Evolutionary conservation across 2,888 invertebrate genomes (phyloP).

Genomic region (Diploptera punctata): DNA sequence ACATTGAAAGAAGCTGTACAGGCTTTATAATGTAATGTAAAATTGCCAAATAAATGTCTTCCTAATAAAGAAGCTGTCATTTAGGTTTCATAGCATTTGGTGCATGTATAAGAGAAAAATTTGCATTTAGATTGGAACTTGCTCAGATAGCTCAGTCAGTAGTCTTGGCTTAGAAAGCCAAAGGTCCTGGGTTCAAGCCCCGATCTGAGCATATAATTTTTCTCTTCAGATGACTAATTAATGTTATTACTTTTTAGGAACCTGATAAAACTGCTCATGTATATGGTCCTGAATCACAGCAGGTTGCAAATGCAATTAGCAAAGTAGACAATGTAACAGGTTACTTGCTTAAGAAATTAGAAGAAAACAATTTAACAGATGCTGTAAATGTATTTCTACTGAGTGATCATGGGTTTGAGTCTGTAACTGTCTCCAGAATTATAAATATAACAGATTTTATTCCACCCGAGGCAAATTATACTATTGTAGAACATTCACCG

Average conservation of each 20-base stretch:
- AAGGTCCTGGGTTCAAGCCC: too few relatives aligned
- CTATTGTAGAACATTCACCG: slow-evolving; percentile 61
- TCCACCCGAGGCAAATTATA: slow-evolving; percentile 53
- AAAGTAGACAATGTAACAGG: slow-evolving; percentile 62
- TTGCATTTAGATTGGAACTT: too few relatives aligned
- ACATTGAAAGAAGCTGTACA: too few relatives aligned
- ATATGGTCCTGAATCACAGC: slow-evolving; percentile 61
- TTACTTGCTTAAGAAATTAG: slow-evolving; percentile 61
- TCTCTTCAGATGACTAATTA: too few relatives aligned
- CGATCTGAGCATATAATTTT: too few relatives aligned
- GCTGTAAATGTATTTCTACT: slow-evolving; percentile 70
- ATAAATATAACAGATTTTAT: slow-evolving; percentile 63
- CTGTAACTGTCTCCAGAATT: slow-evolving; percentile 61
- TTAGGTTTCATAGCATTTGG: too few relatives aligned
- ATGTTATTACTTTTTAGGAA: slow-evolving; percentile 66
- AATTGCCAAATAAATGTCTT: too few relatives aligned
- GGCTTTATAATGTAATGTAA: too few relatives aligned
- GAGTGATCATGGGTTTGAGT: slow-evolving; percentile 77
- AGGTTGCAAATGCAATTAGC: slow-evolving; percentile 51
- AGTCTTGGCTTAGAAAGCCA: too few relatives aligned
- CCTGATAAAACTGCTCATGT: slow-evolving; percentile 70
- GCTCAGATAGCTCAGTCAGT: slow-evolving; percentile 67
- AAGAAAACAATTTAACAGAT: slow-evolving; percentile 57
- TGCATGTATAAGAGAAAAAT: too few relatives aligned
- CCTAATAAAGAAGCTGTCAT: too few relatives aligned